These are phyloP conservation scores for Cephus nigrinus DNA, from an alignment of 2,888 invertebrate species.

Conservation along the genomic window DNA sequence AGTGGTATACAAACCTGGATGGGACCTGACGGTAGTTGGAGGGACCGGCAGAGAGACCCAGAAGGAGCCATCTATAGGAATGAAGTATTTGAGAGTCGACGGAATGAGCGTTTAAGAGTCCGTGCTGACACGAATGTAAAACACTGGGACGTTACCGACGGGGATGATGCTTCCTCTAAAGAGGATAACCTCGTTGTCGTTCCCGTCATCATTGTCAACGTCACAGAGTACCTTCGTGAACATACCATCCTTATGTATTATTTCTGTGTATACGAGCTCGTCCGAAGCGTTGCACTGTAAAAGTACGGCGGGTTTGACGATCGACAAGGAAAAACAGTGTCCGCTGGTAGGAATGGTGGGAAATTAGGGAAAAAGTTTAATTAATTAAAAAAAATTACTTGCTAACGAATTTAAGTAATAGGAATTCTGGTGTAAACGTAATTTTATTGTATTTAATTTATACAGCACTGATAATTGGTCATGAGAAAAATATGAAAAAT, in stretches of 20 bases:
- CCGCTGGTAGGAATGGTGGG: neutral
- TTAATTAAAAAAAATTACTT: too few species aligned
- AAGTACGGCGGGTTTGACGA: neutral
- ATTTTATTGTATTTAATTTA: neutral
- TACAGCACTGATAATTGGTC: neutral
- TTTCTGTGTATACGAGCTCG: neutral
- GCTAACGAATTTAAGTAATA: too few species aligned
- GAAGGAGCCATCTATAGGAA: neutral
- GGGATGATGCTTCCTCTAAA: constrained; percentile 4
- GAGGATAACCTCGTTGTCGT: constrained; percentile 6
- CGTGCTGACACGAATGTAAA: constrained; percentile 1
- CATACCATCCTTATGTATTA: neutral
- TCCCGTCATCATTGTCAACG: neutral
- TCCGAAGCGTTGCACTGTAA: neutral
- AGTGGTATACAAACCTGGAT: neutral
- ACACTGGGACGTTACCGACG: neutral
- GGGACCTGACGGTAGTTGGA: neutral
- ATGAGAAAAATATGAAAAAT: neutral
- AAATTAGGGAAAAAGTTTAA: neutral
- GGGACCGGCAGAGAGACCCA: neutral
- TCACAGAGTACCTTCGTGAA: neutral
- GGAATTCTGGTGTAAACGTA: neutral
- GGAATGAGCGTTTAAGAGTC: neutral
- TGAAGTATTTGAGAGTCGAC: neutral
- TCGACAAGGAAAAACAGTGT: neutral